Base-by-base conservation (phyloP, 2,113 vertebrate species). In the Pitta sordida region DNA sequence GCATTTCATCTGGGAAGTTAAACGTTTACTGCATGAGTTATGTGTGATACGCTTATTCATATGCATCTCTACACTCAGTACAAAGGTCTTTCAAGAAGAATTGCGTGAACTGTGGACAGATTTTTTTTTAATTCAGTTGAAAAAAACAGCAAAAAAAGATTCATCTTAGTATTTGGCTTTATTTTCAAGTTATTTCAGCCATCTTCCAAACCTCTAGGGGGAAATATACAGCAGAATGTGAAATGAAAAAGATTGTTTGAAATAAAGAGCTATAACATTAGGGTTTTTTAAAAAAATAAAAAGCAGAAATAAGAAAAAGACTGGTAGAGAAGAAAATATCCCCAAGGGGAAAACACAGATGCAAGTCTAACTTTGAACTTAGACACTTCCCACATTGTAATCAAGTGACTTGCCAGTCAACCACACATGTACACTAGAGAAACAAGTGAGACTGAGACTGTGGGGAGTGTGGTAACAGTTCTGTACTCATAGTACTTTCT, bases 361-460 rank as follows among this genome's bases (percentile, higher is more conserved):
- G 15, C 26, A 84, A 93, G 70, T 43, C 83, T 84, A 63, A 75
- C 79, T 95, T 91, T 94, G 91, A 95, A 96, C 78, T 74, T 83
- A 75, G 74, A 86, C 53, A 75, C 86, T 91, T 96, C 79, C 94
- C 62, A 86, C 88, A 32, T 55, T 49, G 81, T 64, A 96, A 95
- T 95, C 88, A 83, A 96, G 91, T 56, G 55, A 78, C 76, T 91
- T 92, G 83, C 90, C 84, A 83, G 78, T 75, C 83, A 97, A 53
- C 83, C 94, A 68, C 71, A 92, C 48, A 49, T 22, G 43, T 62
- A 62, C 26, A 86, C 51, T 60, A 83, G 75, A 88, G 90, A 86
- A 96, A 60, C 43, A 96, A 96, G 93, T 94, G 96, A 93, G 93
- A 98, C 97, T 95, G 93, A 95, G 88, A 92, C 79, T 85, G 43